Conservation (phyloP, 2,113 vertebrate genomes). For the Brachypodius melanocephalos region DNA sequence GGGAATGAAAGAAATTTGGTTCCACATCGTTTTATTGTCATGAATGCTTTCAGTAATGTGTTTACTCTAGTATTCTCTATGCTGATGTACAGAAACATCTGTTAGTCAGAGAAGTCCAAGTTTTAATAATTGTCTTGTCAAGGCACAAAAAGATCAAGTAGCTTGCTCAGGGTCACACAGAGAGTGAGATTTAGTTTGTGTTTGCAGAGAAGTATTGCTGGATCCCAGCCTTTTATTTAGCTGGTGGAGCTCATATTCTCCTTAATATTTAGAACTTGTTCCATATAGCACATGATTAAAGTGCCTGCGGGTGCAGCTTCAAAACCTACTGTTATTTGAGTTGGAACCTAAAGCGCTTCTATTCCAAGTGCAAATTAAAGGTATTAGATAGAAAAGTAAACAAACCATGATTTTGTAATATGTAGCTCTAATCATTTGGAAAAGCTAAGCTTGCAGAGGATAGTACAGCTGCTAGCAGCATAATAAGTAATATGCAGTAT, state of each 20-base stretch:
- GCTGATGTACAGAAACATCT: conserved; percentile 38
- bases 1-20: conserved; percentile 54
- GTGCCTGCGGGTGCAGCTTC: not conserved
- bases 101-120: conserved; percentile 3
- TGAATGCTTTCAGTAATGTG: not conserved
- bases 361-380: not conserved
- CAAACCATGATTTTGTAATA: not conserved
- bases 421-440: not conserved
- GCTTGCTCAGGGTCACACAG: conserved; percentile 36
- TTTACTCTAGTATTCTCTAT: not conserved
- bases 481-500: not conserved
- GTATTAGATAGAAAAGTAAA: conserved; percentile 25
- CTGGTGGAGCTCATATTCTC: not conserved
- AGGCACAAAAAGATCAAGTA: conserved; percentile 22
- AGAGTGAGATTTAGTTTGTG: conserved; percentile 6
- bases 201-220: conserved; percentile 42
- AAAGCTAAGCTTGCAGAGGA: not conserved
- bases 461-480: not conserved
- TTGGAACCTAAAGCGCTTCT: conserved; percentile 16
- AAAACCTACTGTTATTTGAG: conserved; percentile 1
- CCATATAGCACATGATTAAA: conserved; percentile 21
- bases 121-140: conserved; percentile 45
- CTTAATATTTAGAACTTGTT: conserved; percentile 34
- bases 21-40: not conserved
- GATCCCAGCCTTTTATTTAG: conserved; percentile 13